Evolutionary conservation across 1,140 invertebrate species (phyloP), one percentile per base, ranked within the genome.

Genomic region (Drosophila ananassae): DNA sequence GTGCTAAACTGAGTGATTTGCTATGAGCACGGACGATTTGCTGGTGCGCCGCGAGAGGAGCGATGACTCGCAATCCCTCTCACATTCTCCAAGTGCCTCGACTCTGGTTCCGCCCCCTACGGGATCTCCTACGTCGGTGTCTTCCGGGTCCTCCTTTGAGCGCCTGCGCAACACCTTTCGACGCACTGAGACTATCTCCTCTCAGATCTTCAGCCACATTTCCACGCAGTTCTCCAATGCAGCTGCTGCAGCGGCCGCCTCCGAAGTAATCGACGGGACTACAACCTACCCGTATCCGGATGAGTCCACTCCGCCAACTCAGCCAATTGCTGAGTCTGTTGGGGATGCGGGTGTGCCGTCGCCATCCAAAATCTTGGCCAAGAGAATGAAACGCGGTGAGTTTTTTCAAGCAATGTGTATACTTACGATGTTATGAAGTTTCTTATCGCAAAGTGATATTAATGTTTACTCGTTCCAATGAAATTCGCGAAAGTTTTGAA

Each of bases 121-220:
- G 8, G 39, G 32, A 13, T 28, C 39, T 6, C 32, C 52, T 60
- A 46, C 82, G 64, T 46, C 61, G 63, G 72, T 83, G 58, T 39
- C 62, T 22, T 79, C 73, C 8, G 55, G 68, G 5, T 82, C 89
- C 8, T 91, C 91, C 8, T 67, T 92, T 10, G 89, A 87, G 71
- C 81, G 78, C 51, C 60, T 92, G 46, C 91, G 91, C 24, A 79
- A 91, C 58, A 92, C 91, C 9, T 87, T 92, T 13, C 75, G 89
- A 3, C 89, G 91, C 7, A 90, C 91, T 3, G 91, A 92, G 57
- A 90, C 67, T 53, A 69, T 91, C 9, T 83, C 91, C 0, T 87
- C 89, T 5, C 83, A 92, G 53, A 89, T 89, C 34, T 72, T 89
- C 12, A 89, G 67, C 52, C 83, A 89, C 21, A 89, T 89, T 17